Base-by-base conservation (phyloP, 2,888 invertebrate genomes). In the Hirtodrosophila cameraria region DNA sequence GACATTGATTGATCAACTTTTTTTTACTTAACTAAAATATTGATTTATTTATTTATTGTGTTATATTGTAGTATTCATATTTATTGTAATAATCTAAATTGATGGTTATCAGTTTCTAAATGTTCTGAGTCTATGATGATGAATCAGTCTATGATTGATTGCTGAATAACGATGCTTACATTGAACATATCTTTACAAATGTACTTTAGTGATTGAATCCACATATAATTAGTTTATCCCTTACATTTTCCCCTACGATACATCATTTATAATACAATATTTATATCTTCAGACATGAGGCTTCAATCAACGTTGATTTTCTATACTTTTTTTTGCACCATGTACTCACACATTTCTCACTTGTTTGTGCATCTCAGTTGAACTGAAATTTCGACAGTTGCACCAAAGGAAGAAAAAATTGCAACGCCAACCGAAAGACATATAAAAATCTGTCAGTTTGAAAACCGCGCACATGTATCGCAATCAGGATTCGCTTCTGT, bases 371-470 rank as follows among this genome's bases (percentile, higher is more conserved):
- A 33, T 25, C 28, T 35, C 38, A 33, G 38, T 27, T 42, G 31
- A 36, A 46, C 46, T 43, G 62, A 55, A 70, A 53, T 53, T 71
- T 63, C 75, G 75, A 71, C 76, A 70, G 76, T 63, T 63, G 75
- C 63, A 43, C 28, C 43, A 48, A 20, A 50, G 42, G 43, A 54
- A 33, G 43, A 28, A 52, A 55, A 58, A 77, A 73, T 61, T 58
- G 62, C 62, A 62, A 50, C 45, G 55, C 52, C 73, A 76, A 61
- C 58, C 73, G 67, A 72, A 77, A 74, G 75, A 77, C 74, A 80
- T 69, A 73, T 77, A 82, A 83, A 83, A 79, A 83, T 83, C 84
- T 79, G 79, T 79, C 84, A 83, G 79, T 79, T 80, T 69, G 72
- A 57, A 76, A 83, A 83, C 83, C 80, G 80, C 83, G 73, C 69